Evolutionary conservation across 2,888 invertebrate species (phyloP).

Genomic region (Heliconius ismenius): DNA sequence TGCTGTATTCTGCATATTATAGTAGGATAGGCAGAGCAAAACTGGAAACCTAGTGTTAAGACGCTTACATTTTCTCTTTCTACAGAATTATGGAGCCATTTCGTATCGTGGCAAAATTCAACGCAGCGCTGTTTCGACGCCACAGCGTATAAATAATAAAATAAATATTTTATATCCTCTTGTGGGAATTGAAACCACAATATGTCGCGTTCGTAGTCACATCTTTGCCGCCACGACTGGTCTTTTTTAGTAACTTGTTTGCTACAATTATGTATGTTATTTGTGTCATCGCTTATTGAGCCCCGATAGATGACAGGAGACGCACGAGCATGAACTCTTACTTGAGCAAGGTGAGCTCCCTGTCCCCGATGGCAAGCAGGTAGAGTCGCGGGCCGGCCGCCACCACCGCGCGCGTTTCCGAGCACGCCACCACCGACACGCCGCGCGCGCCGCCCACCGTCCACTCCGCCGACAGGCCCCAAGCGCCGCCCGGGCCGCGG

Average conservation of each 20-base stretch:
- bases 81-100: background rate
- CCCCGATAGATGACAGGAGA: too few species aligned
- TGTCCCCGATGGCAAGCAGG: constrained; percentile 54
- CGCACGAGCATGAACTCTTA: constrained; percentile 19
- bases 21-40: background rate
- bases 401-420: constrained; percentile 89
- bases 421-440: constrained; percentile 94
- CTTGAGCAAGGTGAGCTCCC: constrained; percentile 35
- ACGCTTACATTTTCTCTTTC: background rate
- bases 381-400: constrained; percentile 91
- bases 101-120: background rate
- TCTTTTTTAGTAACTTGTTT: too few species aligned
- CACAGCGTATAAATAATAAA: background rate
- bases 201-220: too few species aligned
- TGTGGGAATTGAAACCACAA: too few species aligned
- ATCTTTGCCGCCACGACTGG: too few species aligned
- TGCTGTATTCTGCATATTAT: background rate
- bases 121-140: background rate
- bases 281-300: too few species aligned
- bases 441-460: constrained; percentile 86
- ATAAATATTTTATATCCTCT: background rate
- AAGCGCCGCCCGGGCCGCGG: constrained; percentile 53
- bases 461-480: constrained; percentile 78
- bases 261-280: too few species aligned
- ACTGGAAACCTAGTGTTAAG: background rate